phyloP scores from a whole-genome alignment of 2,888 invertebrate genomes.

The Sinodicranocentrus sp. region DNA sequence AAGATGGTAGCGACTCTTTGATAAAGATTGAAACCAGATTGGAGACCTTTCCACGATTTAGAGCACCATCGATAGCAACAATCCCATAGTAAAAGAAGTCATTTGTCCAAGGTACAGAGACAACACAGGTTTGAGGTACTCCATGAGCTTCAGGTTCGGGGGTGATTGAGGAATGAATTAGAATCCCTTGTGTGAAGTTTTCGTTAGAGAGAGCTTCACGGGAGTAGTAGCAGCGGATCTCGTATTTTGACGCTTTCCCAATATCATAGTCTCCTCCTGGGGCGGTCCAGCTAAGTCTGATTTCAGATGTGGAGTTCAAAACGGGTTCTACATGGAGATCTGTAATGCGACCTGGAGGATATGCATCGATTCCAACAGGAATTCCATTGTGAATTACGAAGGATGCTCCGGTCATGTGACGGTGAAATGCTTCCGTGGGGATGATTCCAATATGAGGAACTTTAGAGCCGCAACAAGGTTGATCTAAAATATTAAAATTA shows the following conservation, averaged over 20 bases:
- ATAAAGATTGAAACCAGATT: slow-evolving; percentile 77
- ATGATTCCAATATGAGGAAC: slow-evolving; percentile 76
- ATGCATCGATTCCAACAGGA: slow-evolving; percentile 74
- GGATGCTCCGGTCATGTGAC: slow-evolving; percentile 76
- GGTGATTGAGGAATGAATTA: slow-evolving; percentile 76
- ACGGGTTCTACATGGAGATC: slow-evolving; percentile 77
- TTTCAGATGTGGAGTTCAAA: slow-evolving; percentile 76
- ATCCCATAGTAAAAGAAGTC: slow-evolving; percentile 77
- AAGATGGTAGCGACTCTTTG: slow-evolving; percentile 76
- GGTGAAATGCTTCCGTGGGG: slow-evolving; percentile 76
- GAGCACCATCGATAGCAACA: slow-evolving; percentile 76
- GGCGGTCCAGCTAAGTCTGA: slow-evolving; percentile 78
- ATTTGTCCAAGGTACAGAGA: slow-evolving; percentile 77
- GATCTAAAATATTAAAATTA: no score
- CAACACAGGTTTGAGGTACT: slow-evolving; percentile 76
- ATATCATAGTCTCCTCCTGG: slow-evolving; percentile 78
- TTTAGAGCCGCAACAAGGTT: slow-evolving; percentile 77
- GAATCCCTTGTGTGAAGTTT: slow-evolving; percentile 77
- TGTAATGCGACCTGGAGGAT: slow-evolving; percentile 77
- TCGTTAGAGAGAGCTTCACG: slow-evolving; percentile 76
- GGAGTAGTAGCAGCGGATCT: slow-evolving; percentile 77
- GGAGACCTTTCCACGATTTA: slow-evolving; percentile 77
- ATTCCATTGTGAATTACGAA: slow-evolving; percentile 75
- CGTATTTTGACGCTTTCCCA: slow-evolving; percentile 77
- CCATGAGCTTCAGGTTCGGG: slow-evolving; percentile 77